Evolutionary conservation across 2,797 vertebrate species (phyloP), one percentile per base, ranked within the genome.

Genomic region (Oophaga sylvatica): DNA sequence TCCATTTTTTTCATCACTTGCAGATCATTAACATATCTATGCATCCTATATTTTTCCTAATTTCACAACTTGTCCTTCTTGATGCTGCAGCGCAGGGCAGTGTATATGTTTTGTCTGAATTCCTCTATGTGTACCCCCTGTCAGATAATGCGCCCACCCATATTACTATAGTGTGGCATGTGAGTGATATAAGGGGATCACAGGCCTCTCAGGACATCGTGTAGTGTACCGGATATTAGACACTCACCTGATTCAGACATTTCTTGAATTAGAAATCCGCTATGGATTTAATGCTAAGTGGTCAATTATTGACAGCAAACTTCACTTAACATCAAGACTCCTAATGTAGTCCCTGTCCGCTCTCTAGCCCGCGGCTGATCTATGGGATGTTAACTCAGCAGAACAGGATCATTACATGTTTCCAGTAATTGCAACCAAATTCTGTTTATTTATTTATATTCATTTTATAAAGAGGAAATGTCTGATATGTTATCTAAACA

Each of bases 401-500:
- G 84, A 80, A 86, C 20, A 26, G 63, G 57, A 60, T 86, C 76
- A 86, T 80, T 86, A 80, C 76, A 68, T 41, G 63, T 45, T 86
- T 80, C 84, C 84, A 71, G 84, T 86, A 86, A 86, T 80, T 70
- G 65, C 76, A 79, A 80, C 84, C 77, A 86, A 79, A 86, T 86
- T 85, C 76, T 86, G 8, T 86, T 85, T 68, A 85, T 85, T 85
- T 84, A 84, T 84, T 84, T 84, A 77, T 75, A 76, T 76, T 77
- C 7, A 16, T 57, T 80, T 45, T 80, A 86, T 80, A 63, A 79
- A 87, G 78, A 87, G 68, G 65, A 81, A 87, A 75, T 53, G 5
- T 87, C 85, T 75, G 84, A 45, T 87, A 63, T 73, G 53, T 87
- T 87, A 87, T 87, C 78, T 81, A 87, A 87, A 87, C 79, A 71